These are phyloP conservation scores for Steinernema carpocapsae DNA, from an alignment of 2,888 invertebrate species.

Conservation along the genomic window DNA sequence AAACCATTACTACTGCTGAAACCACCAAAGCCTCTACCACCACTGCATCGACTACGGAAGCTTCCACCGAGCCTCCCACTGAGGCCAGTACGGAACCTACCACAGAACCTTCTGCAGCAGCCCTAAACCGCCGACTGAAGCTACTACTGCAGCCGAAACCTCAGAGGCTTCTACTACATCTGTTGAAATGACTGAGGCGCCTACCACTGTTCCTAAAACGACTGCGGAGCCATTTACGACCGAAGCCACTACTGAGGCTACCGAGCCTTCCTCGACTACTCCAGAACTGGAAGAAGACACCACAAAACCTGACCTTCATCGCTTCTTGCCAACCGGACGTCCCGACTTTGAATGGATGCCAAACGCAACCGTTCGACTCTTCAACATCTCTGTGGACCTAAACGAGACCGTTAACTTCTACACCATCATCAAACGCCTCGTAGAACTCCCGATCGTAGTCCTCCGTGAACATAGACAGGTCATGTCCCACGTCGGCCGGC, in stretches of 20 bases:
- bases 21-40: background rate
- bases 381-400: background rate
- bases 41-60: background rate
- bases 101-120: too few relatives aligned
- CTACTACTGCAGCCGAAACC: background rate
- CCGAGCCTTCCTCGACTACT: too few relatives aligned
- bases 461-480: background rate
- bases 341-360: background rate
- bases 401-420: background rate
- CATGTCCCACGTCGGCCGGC: background rate
- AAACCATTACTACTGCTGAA: too few relatives aligned
- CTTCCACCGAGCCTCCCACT: background rate
- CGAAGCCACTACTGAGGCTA: too few relatives aligned
- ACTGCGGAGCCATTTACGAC: too few relatives aligned
- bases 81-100: background rate
- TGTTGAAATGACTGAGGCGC: too few relatives aligned
- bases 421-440: background rate
- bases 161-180: background rate
- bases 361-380: too few relatives aligned
- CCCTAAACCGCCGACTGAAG: too few relatives aligned
- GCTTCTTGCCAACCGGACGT: too few relatives aligned
- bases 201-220: too few relatives aligned
- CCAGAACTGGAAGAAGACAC: background rate
- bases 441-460: background rate
- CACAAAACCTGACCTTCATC: too few relatives aligned